A percentile compares a stretch with the other conserved stretches of the same genome.
Conservation (phyloP, 2,888 invertebrate genomes). For the Hedya salicella region DNA sequence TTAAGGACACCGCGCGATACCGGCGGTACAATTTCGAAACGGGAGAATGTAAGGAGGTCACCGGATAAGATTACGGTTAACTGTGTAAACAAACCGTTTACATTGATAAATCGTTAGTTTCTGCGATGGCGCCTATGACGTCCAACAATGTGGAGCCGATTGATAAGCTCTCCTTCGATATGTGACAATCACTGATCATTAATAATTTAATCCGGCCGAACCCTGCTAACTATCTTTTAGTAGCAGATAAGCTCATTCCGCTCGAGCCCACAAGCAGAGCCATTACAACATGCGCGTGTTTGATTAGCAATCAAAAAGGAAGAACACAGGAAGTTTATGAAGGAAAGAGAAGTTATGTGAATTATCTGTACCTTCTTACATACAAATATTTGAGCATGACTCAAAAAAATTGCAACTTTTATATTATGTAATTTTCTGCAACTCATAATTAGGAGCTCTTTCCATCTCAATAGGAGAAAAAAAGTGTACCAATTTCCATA, state of each 20-base stretch:
- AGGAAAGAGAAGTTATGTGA: not conserved
- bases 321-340: not conserved
- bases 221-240: slow-evolving; percentile 31
- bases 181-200: slow-evolving; percentile 42
- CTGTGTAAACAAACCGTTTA: slow-evolving; percentile 84
- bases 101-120: slow-evolving; percentile 82
- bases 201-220: slow-evolving; percentile 35
- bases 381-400: no score
- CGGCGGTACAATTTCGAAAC: slow-evolving; percentile 82
- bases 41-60: slow-evolving; percentile 83
- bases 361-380: not conserved
- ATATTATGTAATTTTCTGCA: no score
- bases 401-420: no score
- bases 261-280: not conserved
- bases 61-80: slow-evolving; percentile 84
- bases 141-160: slow-evolving; percentile 56
- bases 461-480: no score
- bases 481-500: no score
- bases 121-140: slow-evolving; percentile 80
- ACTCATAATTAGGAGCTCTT: no score
- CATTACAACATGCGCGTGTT: not conserved
- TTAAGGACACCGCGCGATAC: slow-evolving; percentile 79
- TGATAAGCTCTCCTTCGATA: slow-evolving; percentile 62
- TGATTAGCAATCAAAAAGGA: slow-evolving; percentile 1
- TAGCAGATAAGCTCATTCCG: slow-evolving; percentile 26